Percentiles rank a stretch among this genome's conserved stretches.
Evolutionary conservation across 2,113 vertebrate genomes (phyloP).

Genomic region (Brachypodius melanocephalos): DNA sequence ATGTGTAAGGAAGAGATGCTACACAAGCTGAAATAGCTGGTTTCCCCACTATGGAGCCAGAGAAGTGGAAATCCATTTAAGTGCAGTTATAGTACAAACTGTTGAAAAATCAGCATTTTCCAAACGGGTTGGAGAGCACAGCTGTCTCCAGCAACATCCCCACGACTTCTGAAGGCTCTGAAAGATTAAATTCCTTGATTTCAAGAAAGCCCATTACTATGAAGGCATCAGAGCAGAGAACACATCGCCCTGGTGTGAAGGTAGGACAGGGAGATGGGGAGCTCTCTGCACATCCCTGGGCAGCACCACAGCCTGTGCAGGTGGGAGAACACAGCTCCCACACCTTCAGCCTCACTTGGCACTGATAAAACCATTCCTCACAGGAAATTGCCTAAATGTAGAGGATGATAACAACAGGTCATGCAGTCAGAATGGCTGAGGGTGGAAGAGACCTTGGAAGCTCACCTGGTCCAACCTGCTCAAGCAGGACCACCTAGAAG

Average conservation of each 20-base stretch:
- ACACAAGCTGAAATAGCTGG: neutral
- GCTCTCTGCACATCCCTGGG: neutral
- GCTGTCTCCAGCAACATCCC: neutral
- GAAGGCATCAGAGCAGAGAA: neutral
- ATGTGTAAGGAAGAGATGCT: neutral
- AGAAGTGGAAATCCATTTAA: neutral
- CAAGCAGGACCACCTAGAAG: neutral
- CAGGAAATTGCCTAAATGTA: neutral
- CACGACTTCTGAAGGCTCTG: neutral
- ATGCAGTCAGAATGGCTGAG: neutral
- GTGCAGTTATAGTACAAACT: neutral
- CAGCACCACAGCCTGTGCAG: neutral
- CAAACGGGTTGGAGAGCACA: neutral
- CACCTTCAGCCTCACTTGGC: neutral
- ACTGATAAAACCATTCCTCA: neutral
- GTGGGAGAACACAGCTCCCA: neutral
- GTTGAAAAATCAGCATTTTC: neutral
- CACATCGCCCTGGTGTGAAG: accelerated
- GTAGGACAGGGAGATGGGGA: neutral
- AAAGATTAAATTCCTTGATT: neutral
- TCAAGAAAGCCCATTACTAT: neutral
- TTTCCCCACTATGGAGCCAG: neutral
- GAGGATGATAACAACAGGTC: neutral
- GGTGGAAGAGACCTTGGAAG: neutral
- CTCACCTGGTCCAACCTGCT: neutral